Base-by-base conservation (phyloP, 2,888 invertebrate genomes). In the Mycogona germanica region DNA sequence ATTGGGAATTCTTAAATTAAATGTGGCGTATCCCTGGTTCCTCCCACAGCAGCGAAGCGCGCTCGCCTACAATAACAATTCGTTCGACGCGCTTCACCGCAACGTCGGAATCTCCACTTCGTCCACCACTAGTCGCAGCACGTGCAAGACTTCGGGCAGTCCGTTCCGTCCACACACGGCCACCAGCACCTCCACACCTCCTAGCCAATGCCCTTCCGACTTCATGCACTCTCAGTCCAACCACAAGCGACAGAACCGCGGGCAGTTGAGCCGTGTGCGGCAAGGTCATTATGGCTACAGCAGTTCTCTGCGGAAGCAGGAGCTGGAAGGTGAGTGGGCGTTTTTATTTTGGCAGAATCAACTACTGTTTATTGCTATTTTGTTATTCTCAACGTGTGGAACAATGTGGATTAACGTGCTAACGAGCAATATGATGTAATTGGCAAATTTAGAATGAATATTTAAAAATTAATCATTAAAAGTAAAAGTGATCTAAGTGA, bases 131-230 rank as follows among this genome's bases (percentile, higher is more conserved):
- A 92, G 91, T 1, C 76, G 91, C 59, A 92, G 92, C 29, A 93
- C 93, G 0, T 91, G 87, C 47, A 95, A 93, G 70, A 93, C 93
- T 14, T 86, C 88, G 63, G 89, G 91, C 28, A 89, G 91, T 69
- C 89, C 91, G 9, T 93, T 92, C 66, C 81, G 85, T 35, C 59
- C 66, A 42, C 64, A 64, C 58, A 64, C 65, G 51, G 66, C 64
- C 51, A 60, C 58, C 28, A 66, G 64, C 53, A 68, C 68, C 7
- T 68, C 68, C 3, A 67, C 68, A 1, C 67, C 68, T 0, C 60
- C 60, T 30, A 55, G 41, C 45, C 52, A 52, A 23, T 52, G 35
- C 23, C 44, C 52, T 14, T 41, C 41, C 14, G 52, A 57, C 48
- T 55, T 54, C 19, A 19, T 47, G 17, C 47, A 47, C 32, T 47